Conservation (phyloP, 2,113 vertebrate genomes). For the Melanocharis versteri region DNA sequence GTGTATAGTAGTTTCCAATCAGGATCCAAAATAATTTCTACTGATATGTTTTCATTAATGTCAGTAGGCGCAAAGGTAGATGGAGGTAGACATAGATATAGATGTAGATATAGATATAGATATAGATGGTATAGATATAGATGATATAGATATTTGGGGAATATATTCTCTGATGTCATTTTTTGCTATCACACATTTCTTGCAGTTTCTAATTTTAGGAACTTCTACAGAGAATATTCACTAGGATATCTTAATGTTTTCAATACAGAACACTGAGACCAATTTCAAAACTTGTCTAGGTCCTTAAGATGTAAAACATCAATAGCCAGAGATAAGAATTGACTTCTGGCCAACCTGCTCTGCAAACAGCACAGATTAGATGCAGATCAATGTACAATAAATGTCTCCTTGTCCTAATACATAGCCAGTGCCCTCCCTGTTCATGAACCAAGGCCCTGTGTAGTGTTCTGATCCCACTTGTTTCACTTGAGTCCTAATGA, state of each 20-base stretch:
- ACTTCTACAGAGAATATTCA: background rate
- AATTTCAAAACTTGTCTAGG: slow-evolving; percentile 14
- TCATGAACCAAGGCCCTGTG: background rate
- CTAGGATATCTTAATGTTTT: background rate
- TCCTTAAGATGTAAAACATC: slow-evolving; percentile 48
- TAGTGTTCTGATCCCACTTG: background rate
- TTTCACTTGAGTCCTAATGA: background rate
- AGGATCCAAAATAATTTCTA: background rate
- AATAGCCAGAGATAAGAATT: slow-evolving; percentile 58
- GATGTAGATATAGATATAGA: background rate
- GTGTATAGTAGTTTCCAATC: slow-evolving; percentile 5
- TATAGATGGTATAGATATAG: no score
- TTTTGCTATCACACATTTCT: slow-evolving; percentile 12
- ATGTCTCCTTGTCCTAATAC: background rate
- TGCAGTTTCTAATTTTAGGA: background rate
- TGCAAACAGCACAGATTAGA: slow-evolving; percentile 47
- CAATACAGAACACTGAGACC: background rate
- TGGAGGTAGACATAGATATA: background rate
- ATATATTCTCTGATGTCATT: background rate
- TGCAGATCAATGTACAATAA: slow-evolving; percentile 50
- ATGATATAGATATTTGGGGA: background rate
- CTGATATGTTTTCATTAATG: background rate
- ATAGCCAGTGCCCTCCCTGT: background rate
- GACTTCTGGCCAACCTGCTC: slow-evolving; percentile 29
- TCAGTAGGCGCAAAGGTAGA: background rate